Evolutionary conservation across 2,888 invertebrate species (phyloP).

Genomic region (Agrotis puta): DNA sequence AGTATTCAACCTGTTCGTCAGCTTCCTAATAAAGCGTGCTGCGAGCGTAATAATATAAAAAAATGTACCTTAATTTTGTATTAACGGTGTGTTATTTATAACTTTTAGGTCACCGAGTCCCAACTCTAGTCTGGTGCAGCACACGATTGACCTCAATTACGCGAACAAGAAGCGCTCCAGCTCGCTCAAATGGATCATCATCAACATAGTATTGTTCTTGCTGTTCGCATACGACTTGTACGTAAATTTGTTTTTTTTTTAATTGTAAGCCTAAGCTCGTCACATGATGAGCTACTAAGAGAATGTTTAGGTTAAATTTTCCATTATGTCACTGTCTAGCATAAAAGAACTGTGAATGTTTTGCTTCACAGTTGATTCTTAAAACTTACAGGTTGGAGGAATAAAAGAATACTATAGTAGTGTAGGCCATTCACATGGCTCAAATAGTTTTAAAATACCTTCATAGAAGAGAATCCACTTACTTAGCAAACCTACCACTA

Average conservation of each 20-base stretch:
- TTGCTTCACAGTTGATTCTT: too few relatives aligned
- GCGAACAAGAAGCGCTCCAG: slow-evolving; percentile 86
- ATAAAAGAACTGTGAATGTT: too few relatives aligned
- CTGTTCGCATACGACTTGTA: slow-evolving; percentile 92
- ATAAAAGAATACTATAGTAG: too few relatives aligned
- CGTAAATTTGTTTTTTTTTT: slow-evolving; percentile 66
- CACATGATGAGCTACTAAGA: too few relatives aligned
- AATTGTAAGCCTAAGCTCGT: not conserved
- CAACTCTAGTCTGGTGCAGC: slow-evolving; percentile 87
- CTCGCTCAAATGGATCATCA: slow-evolving; percentile 91
- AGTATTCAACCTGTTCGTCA: not conserved
- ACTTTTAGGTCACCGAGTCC: slow-evolving; percentile 77
- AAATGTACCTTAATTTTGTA: too few relatives aligned
- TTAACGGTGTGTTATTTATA: not conserved
- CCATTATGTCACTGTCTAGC: too few relatives aligned
- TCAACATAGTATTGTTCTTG: slow-evolving; percentile 90
- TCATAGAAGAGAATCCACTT: too few relatives aligned
- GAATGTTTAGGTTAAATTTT: too few relatives aligned
- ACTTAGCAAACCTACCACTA: too few relatives aligned
- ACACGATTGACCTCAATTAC: slow-evolving; percentile 89
- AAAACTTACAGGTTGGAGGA: too few relatives aligned
- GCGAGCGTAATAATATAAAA: not conserved
- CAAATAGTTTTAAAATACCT: too few relatives aligned
- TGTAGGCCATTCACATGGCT: too few relatives aligned
- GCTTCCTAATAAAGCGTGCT: not conserved